Conservation (phyloP, 2,113 vertebrate species). For the Epinephelus lanceolatus region DNA sequence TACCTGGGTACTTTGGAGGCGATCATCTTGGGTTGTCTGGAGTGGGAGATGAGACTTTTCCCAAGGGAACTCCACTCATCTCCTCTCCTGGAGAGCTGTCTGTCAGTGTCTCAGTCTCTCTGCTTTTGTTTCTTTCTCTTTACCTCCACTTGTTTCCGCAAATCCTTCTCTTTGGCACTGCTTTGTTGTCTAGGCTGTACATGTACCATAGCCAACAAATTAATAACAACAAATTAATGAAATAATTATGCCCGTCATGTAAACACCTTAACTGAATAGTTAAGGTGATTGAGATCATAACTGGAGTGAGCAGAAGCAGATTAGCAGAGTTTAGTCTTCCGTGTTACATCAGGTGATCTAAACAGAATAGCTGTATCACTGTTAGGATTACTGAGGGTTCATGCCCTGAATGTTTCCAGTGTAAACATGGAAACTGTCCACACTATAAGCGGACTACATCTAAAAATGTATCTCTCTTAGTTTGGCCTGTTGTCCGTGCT, state of each 20-base stretch:
- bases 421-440: too few relatives aligned
- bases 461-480: too few relatives aligned
- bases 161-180: not conserved
- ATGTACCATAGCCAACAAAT: not conserved
- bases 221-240: too few relatives aligned
- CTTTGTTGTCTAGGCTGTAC: not conserved
- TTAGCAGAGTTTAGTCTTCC: not conserved
- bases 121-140: not conserved
- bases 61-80: constrained; percentile 22
- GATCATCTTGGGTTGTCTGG: constrained; percentile 36
- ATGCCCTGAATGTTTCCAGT: too few relatives aligned
- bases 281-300: not conserved
- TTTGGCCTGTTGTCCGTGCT: too few relatives aligned
- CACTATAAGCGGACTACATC: too few relatives aligned
- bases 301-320: not conserved
- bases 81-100: not conserved
- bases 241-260: not conserved
- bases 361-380: too few relatives aligned
- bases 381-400: too few relatives aligned
- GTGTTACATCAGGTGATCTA: too few relatives aligned
- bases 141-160: not conserved
- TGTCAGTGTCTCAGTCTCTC: constrained; percentile 11
- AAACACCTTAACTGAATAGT: not conserved
- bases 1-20: not conserved
- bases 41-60: constrained; percentile 39